Evolutionary conservation across 2,888 invertebrate species (phyloP).

Genomic region (Cephus pulcher): DNA sequence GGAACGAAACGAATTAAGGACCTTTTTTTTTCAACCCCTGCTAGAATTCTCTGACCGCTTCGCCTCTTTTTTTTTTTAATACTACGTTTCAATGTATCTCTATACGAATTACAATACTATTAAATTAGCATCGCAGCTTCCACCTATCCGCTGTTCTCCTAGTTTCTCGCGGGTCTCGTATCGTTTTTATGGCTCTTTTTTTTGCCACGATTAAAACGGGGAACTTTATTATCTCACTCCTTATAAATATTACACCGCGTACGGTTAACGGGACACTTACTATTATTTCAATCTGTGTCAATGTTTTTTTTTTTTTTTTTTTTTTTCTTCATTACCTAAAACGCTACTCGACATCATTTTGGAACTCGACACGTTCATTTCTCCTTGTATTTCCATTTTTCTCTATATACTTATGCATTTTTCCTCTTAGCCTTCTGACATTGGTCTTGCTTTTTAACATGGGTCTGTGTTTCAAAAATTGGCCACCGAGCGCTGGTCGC

Average conservation of each 20-base stretch:
- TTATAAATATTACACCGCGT: background rate
- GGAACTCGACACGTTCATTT: background rate
- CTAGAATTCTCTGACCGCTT: slow-evolving; percentile 28
- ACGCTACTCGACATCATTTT: background rate
- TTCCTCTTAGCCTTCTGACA: background rate
- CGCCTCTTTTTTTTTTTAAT: slow-evolving; percentile 11
- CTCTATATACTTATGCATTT: background rate
- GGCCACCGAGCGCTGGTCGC: background rate
- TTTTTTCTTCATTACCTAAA: background rate
- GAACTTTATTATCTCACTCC: background rate
- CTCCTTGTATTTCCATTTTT: background rate
- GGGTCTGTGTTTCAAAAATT: background rate
- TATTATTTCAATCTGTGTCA: background rate
- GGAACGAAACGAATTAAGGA: slow-evolving; percentile 31
- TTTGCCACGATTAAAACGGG: background rate
- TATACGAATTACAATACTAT: background rate
- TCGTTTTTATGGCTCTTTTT: background rate
- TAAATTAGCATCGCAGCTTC: background rate
- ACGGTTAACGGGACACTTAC: background rate
- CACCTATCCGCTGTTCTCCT: background rate
- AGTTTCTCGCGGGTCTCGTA: background rate
- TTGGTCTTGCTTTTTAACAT: background rate
- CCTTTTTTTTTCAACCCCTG: slow-evolving; percentile 34
- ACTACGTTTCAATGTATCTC: background rate
- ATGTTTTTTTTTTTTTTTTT: too few species aligned